Evolutionary conservation across 2,113 vertebrate genomes (phyloP).

Genomic region (Pycnonotus jocosus): DNA sequence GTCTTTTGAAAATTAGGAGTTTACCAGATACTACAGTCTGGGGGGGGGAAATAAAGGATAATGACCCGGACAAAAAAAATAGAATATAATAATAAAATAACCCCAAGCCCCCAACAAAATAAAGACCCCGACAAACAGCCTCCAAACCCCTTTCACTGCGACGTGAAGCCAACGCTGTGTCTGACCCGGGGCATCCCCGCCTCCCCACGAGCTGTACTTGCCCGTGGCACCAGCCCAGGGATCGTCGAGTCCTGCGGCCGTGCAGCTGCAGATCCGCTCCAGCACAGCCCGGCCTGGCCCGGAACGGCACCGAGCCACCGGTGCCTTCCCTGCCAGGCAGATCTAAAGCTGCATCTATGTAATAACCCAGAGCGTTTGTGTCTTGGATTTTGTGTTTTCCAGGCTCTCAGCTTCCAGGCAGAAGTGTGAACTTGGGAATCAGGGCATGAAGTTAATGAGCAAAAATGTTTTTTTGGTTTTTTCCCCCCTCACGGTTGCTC

Average conservation of each 20-base stretch:
- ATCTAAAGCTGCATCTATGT: neutral
- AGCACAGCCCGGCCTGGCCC: neutral
- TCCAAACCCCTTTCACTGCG: neutral
- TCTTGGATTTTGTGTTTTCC: neutral
- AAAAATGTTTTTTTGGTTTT: neutral
- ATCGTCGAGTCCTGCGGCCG: accelerated
- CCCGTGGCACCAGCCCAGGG: neutral
- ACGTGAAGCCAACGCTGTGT: neutral
- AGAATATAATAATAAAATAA: neutral
- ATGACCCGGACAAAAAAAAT: neutral
- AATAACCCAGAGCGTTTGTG: neutral
- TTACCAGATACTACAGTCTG: neutral
- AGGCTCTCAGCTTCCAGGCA: neutral
- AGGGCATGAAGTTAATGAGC: neutral
- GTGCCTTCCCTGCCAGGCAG: neutral
- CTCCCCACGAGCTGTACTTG: neutral
- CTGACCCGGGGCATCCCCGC: neutral
- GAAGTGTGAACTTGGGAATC: neutral
- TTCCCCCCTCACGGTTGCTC: neutral
- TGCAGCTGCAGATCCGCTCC: neutral
- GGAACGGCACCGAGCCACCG: accelerated
- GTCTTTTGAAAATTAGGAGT: slow-evolving; percentile 60
- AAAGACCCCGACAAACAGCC: neutral
- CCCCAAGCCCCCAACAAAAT: neutral
- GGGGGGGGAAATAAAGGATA: neutral